phyloP scores from a whole-genome alignment of 2,113 vertebrate genomes.

The Coracopsis vasa region DNA sequence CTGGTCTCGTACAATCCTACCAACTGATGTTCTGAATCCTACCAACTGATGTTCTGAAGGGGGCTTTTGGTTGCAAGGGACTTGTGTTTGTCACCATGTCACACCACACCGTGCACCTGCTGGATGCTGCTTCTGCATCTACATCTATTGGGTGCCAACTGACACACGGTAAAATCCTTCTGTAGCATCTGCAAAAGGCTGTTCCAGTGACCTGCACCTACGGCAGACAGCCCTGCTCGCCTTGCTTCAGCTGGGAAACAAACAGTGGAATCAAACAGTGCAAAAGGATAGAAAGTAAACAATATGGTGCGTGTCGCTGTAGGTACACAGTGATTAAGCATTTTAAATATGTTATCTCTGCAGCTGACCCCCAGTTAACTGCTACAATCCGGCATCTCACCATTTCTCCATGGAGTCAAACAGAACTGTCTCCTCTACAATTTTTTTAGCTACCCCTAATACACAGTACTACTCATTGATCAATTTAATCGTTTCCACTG shows the following conservation, averaged over 20 bases:
- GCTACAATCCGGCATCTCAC: neutral
- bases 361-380: neutral
- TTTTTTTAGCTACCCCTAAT: neutral
- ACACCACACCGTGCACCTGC: neutral
- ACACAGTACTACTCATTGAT: neutral
- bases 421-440: neutral
- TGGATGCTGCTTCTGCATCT: neutral
- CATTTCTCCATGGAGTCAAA: neutral
- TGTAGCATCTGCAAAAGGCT: neutral
- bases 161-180: neutral
- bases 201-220: rapidly evolving
- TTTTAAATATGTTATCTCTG: neutral
- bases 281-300: neutral
- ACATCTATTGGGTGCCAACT: rapidly evolving
- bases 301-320: neutral
- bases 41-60: neutral
- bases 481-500: neutral
- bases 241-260: neutral
- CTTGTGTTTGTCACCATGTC: neutral
- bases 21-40: neutral
- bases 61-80: neutral
- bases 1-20: too few species aligned
- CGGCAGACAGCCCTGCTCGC: neutral
- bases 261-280: neutral
- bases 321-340: neutral